These are phyloP conservation scores for Suricata suricatta DNA, from an alignment of 2,113 vertebrate species.

Conservation along the genomic window DNA sequence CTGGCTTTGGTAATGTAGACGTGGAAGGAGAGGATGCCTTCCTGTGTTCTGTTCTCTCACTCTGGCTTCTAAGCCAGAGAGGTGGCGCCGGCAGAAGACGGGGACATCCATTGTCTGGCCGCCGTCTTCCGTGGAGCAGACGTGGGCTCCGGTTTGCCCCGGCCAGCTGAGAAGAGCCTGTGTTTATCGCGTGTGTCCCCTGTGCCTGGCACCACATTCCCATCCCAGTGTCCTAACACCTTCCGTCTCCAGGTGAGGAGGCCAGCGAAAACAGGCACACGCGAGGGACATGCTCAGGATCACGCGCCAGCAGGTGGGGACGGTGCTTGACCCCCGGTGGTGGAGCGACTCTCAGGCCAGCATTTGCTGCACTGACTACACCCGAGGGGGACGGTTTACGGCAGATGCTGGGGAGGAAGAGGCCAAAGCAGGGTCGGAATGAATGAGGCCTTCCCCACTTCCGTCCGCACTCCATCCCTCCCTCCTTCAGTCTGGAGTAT, in stretches of 20 bases:
- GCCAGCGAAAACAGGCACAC: not conserved
- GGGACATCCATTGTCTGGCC: not conserved
- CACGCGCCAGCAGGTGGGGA: not conserved
- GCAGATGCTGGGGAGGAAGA: not conserved
- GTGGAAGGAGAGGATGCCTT: not conserved
- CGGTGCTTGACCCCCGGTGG: too few species aligned
- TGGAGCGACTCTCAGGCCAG: not conserved
- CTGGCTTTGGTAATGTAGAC: not conserved
- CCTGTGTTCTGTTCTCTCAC: not conserved
- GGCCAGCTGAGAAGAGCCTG: not conserved
- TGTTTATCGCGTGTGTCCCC: too few species aligned
- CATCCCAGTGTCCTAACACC: accelerated
- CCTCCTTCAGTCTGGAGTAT: not conserved
- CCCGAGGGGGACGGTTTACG: not conserved
- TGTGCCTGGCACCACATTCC: not conserved
- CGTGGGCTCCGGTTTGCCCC: too few species aligned
- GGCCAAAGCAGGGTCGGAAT: not conserved
- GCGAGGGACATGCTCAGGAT: not conserved
- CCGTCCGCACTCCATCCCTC: not conserved
- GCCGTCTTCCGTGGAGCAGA: not conserved
- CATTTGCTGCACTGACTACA: not conserved
- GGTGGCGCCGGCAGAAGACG: not conserved
- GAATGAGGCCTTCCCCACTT: not conserved
- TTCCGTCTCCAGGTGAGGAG: not conserved
- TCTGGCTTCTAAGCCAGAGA: not conserved